Evolutionary conservation across 2,113 vertebrate species (phyloP).

Genomic region (Sclerurus mexicanus): DNA sequence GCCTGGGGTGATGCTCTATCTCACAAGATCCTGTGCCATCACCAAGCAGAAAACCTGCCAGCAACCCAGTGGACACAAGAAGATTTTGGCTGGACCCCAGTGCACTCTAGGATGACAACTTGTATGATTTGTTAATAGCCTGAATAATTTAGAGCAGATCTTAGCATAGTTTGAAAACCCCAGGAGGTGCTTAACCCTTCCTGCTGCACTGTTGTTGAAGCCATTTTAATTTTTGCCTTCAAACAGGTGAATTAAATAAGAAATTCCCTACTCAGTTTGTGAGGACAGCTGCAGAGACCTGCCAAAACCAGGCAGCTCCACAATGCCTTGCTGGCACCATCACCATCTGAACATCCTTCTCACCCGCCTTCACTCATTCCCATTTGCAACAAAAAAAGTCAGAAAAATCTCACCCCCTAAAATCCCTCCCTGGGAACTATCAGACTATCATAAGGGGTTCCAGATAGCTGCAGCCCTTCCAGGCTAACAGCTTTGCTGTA

Average conservation of each 20-base stretch:
- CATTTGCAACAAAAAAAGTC: neutral
- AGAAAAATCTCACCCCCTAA: neutral
- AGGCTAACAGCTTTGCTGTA: neutral
- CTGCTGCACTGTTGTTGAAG: rapidly evolving
- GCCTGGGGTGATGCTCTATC: neutral
- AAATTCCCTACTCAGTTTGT: neutral
- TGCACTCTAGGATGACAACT: neutral
- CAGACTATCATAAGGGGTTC: neutral
- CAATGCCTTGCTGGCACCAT: neutral
- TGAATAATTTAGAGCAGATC: neutral
- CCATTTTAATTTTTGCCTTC: neutral
- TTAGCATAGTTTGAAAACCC: neutral
- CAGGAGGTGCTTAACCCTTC: neutral
- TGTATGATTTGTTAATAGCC: neutral
- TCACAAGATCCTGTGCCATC: neutral
- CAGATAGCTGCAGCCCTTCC: neutral
- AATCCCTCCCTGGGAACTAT: neutral
- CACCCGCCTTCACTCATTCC: neutral
- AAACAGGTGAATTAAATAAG: neutral
- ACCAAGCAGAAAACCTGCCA: neutral
- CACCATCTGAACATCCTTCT: neutral
- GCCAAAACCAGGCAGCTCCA: neutral
- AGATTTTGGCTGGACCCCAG: neutral
- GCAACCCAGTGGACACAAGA: neutral
- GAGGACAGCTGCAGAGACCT: neutral